These are phyloP conservation scores for Subacronicta megacephala DNA, from an alignment of 2,888 invertebrate species.

Conservation along the genomic window DNA sequence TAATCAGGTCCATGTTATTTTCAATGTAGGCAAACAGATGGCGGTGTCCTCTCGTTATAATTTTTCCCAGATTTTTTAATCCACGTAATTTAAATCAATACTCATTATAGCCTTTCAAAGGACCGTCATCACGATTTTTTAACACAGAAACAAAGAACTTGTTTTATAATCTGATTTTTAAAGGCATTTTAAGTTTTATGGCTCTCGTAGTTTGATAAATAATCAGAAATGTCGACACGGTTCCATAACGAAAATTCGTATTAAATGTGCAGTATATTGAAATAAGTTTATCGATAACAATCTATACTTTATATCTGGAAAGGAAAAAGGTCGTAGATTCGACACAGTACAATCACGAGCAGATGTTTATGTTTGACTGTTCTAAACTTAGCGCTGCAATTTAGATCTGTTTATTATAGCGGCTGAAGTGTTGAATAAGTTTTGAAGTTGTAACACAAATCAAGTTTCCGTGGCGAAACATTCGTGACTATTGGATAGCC, in stretches of 20 bases:
- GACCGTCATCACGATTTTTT: conserved; percentile 85
- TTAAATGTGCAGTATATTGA: conserved; percentile 67
- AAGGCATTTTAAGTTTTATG: conserved; percentile 86
- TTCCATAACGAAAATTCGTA: conserved; percentile 68
- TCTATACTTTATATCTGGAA: conserved; percentile 57
- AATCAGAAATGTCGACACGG: conserved; percentile 76
- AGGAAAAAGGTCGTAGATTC: conserved; percentile 57
- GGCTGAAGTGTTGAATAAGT: conserved; percentile 53
- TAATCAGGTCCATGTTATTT: conserved; percentile 67
- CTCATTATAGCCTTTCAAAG: conserved; percentile 87
- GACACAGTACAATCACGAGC: conserved; percentile 56
- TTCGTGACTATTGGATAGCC: conserved; percentile 55
- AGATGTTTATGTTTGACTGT: conserved; percentile 54
- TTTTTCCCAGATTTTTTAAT: conserved; percentile 88
- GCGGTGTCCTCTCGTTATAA: conserved; percentile 85
- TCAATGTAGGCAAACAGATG: conserved; percentile 68
- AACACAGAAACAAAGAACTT: conserved; percentile 84
- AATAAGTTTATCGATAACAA: conserved; percentile 67
- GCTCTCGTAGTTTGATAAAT: conserved; percentile 79
- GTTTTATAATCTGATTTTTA: conserved; percentile 87
- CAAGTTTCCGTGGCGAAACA: conserved; percentile 54
- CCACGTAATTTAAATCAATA: conserved; percentile 89
- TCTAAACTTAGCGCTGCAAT: conserved; percentile 53
- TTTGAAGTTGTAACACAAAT: conserved; percentile 57
- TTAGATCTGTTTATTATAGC: conserved; percentile 56